A percentile compares a stretch with the other conserved stretches of the same genome.
Evolutionary conservation across 2,888 invertebrate species (phyloP).

Genomic region (Noctuana brunneofusca): DNA sequence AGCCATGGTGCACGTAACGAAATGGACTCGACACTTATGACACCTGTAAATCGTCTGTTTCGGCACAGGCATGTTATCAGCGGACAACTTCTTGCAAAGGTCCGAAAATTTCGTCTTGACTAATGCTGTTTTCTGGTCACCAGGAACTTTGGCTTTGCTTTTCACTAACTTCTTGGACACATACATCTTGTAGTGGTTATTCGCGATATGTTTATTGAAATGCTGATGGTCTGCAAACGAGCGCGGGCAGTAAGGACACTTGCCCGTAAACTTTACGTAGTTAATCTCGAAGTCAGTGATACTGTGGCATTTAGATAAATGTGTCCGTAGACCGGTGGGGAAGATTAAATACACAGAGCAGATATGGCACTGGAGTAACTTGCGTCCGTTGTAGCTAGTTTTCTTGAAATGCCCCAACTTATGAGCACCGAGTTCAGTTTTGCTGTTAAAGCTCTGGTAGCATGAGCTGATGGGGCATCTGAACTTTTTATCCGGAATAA

Average conservation of each 20-base stretch:
- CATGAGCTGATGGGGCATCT: background rate
- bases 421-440: background rate
- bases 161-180: background rate
- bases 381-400: too few relatives aligned
- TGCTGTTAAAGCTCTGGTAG: background rate
- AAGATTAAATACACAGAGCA: constrained; percentile 33
- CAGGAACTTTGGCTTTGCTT: background rate
- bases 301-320: background rate
- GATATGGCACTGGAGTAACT: constrained; percentile 14
- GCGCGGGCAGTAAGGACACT: background rate
- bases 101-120: background rate
- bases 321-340: background rate
- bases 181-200: background rate
- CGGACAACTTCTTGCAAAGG: background rate
- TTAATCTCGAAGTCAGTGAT: background rate
- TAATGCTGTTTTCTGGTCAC: background rate
- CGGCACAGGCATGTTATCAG: constrained; percentile 26
- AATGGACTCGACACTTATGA: constrained; percentile 41
- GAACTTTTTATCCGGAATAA: constrained; percentile 32
- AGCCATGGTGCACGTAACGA: constrained; percentile 33
- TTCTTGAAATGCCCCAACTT: background rate
- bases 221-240: background rate
- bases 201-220: background rate
- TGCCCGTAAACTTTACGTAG: background rate
- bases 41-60: constrained; percentile 40